Base-by-base conservation (phyloP, 2,113 vertebrate species). In the Amphiprion percula region DNA sequence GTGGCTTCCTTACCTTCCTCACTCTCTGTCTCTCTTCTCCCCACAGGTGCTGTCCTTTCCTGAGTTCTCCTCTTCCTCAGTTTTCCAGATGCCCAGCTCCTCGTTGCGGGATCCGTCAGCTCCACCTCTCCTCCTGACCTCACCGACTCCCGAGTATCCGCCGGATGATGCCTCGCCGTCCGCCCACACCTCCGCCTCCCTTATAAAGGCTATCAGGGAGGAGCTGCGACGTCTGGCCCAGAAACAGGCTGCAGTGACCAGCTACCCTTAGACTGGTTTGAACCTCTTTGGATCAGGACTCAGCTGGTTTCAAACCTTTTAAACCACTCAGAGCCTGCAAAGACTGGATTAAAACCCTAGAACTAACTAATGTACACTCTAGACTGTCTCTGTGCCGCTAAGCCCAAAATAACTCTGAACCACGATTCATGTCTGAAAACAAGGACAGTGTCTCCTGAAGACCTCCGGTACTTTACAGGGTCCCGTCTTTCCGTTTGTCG, bases 131-230 rank as follows among this genome's bases (percentile, higher is more conserved):
- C 96, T 96, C 72, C 90, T 96, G 72, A 96, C 95, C 65, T 95
- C 95, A 47, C 87, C 97, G 0, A 95, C 96, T 41, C 94, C 95
- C 24, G 96, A 96, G 82, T 99, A 97, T 87, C 96, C 95, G 33
- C 95, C 96, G 0, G 98, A 98, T 76, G 97, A 98, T 37, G 95
- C 91, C 33, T 93, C 97, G 12, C 96, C 97, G 39, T 95, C 97
- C 0, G 88, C 96, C 68, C 97, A 98, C 89, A 98, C 97, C 1
- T 99, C 98, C 0, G 97, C 98, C 71, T 99, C 97, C 5, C 97
- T 99, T 66, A 99, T 99, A 88, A 98, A 98, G 95, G 97, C 97
- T 19, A 99, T 99, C 90, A 95, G 98, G 64, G 98, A 99, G 95
- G 97, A 99, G 91, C 96, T 99, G 46, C 96, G 97, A 8, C 97